Base-by-base conservation (phyloP, 2,888 invertebrate species). In the Yponomeuta malinellus region DNA sequence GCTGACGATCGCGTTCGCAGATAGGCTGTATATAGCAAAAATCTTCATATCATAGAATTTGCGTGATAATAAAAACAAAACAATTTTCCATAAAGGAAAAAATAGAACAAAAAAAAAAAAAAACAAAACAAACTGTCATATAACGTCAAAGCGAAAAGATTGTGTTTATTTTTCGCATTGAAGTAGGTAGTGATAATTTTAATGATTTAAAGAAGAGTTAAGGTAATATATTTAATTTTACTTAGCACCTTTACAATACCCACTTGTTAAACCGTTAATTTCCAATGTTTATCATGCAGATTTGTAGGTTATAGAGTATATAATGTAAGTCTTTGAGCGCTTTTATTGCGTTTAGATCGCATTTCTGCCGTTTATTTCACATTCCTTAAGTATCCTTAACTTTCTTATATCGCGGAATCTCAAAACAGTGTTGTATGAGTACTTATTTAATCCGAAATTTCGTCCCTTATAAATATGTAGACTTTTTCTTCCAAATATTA, bases 141-240 rank as follows among this genome's bases (percentile, higher is more conserved):
- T 29, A 10, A 64, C 33, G 65, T 65, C 65, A 65, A 65, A 65
- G 3, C 10, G 64, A 63, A 37, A 72, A 72, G 74, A 74, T 72
- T 74, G 74, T 74, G 74, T 65, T 65, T 65, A 10, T 65, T 74
- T 74, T 74, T 12, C 15, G 52, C 52, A 15, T 59, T 15, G 15
- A 59, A 59, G 15, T 6, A 59, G 52, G 15, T 6, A 59, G 52
- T 59, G 15, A 59, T 59, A 1, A 15, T 59, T 59, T 59, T 15
- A 15, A 59, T 59, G 52, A 9, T 70, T 48, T 72, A 72, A 71
- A 72, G 67, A 71, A 70, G 72, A 66, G 65, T 10, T 65, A 65
- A 72, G 33, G 69, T 69, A 69, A 33, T 70, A 23, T 70, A 12
- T 67, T 65, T 65, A 15, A 52, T 33, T 29, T 48, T 68, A 59